Conservation (phyloP, 1,140 invertebrate genomes). For the Drosophila pandora region DNA sequence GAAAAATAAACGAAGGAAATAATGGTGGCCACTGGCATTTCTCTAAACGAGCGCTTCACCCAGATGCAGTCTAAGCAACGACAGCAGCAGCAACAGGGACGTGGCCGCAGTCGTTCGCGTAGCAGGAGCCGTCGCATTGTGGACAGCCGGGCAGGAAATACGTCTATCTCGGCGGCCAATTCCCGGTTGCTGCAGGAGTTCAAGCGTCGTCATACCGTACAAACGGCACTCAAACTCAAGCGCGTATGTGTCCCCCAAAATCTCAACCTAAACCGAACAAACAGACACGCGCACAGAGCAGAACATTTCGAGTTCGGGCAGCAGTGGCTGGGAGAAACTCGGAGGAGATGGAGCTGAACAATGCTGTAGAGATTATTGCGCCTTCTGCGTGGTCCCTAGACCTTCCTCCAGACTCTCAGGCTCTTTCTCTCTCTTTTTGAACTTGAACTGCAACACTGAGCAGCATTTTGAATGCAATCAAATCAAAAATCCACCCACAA, state of each 20-base stretch:
- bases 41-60: constrained; percentile 82
- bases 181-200: constrained; percentile 75
- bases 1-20: constrained; percentile 7
- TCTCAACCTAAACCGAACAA: constrained; percentile 23
- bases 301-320: constrained; percentile 14
- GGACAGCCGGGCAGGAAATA: constrained; percentile 20
- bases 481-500: constrained; percentile 70
- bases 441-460: constrained; percentile 39
- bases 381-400: constrained; percentile 44
- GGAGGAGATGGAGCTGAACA: constrained; percentile 24
- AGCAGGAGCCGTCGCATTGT: constrained; percentile 69
- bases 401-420: constrained; percentile 45
- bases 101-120: constrained; percentile 60
- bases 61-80: constrained; percentile 49
- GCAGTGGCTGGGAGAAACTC: constrained; percentile 27
- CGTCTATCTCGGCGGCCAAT: constrained; percentile 61
- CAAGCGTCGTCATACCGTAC: constrained; percentile 76
- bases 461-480: constrained; percentile 50
- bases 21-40: constrained; percentile 76
- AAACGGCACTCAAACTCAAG: constrained; percentile 81
- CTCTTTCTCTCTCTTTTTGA: constrained; percentile 48
- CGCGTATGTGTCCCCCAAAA: constrained; percentile 71
- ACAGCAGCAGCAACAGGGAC: constrained; percentile 25
- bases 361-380: constrained; percentile 25
- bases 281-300: constrained; percentile 26